Evolutionary conservation across 2,113 vertebrate species (phyloP).

Genomic region (Plecotus auritus): DNA sequence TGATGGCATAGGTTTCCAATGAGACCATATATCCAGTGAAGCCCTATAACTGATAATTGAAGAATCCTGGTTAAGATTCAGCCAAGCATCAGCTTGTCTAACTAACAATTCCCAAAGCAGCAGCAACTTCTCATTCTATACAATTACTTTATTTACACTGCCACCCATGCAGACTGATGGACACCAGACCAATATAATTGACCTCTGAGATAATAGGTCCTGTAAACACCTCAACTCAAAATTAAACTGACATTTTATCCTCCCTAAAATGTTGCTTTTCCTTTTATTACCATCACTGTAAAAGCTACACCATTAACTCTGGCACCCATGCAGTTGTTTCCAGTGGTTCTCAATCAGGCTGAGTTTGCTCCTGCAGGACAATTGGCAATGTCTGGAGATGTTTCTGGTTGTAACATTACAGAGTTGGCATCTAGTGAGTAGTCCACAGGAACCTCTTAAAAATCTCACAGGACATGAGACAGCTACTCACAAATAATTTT

Average conservation of each 20-base stretch:
- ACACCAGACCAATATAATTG: not conserved
- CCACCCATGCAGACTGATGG: not conserved
- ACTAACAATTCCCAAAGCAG: not conserved
- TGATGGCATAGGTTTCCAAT: not conserved
- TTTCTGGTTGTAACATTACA: not conserved
- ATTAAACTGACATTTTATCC: not conserved
- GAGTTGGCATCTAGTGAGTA: not conserved
- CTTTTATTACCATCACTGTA: not conserved
- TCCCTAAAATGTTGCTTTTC: not conserved
- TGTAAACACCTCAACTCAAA: not conserved
- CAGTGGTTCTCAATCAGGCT: not conserved
- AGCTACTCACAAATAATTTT: not conserved
- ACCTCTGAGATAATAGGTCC: not conserved
- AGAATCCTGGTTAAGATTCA: not conserved
- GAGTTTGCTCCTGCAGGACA: not conserved
- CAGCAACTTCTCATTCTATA: not conserved
- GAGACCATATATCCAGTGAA: not conserved
- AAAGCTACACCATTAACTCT: not conserved
- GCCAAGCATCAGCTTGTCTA: not conserved
- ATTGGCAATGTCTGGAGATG: not conserved
- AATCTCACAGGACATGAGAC: not conserved
- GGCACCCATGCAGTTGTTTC: not conserved
- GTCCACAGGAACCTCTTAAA: not conserved
- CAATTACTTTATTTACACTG: not conserved
- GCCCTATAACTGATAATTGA: not conserved